Conservation (phyloP, 2,113 vertebrate species). For the Poeciliopsis prolifica region DNA sequence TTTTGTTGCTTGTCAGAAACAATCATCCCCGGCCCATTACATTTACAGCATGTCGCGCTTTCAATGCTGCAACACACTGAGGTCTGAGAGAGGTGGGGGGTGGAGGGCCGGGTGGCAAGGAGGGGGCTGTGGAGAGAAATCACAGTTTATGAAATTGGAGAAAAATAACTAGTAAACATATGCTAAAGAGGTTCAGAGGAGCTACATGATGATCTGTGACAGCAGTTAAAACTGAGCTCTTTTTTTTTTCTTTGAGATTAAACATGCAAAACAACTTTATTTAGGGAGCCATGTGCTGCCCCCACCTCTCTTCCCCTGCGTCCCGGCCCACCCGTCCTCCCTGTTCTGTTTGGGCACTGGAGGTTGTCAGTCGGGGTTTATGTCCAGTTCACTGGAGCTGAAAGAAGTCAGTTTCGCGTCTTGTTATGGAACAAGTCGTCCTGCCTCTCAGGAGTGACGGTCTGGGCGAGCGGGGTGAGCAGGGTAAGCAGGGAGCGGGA, state of each 20-base stretch:
- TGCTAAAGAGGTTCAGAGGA: slow-evolving; percentile 75
- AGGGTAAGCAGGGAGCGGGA: slow-evolving; percentile 62
- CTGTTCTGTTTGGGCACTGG: slow-evolving; percentile 78
- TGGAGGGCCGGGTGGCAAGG: slow-evolving; percentile 81
- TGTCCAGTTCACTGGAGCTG: slow-evolving; percentile 85
- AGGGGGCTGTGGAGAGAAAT: slow-evolving; percentile 86
- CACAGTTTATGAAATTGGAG: slow-evolving; percentile 80
- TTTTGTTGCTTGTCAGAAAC: slow-evolving; percentile 99
- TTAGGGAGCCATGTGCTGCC: slow-evolving; percentile 59
- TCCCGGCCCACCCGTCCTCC: slow-evolving; percentile 68
- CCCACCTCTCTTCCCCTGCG: slow-evolving; percentile 61
- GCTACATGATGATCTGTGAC: slow-evolving; percentile 21
- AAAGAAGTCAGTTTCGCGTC: slow-evolving; percentile 86
- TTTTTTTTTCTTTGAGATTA: slow-evolving; percentile 31
- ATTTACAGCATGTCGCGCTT: slow-evolving; percentile 98
- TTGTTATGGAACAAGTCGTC: slow-evolving; percentile 85
- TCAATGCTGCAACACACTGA: slow-evolving; percentile 96
- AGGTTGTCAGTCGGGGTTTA: slow-evolving; percentile 82
- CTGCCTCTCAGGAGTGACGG: slow-evolving; percentile 75
- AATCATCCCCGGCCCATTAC: slow-evolving; percentile 98
- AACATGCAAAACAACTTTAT: slow-evolving; percentile 76
- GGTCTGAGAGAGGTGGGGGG: slow-evolving; percentile 88
- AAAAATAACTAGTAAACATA: slow-evolving; percentile 84
- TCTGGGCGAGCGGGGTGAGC: slow-evolving; percentile 60
- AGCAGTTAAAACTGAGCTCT: background rate